Base-by-base conservation (phyloP, 2,113 vertebrate genomes). In the Crotalus horridus region DNA sequence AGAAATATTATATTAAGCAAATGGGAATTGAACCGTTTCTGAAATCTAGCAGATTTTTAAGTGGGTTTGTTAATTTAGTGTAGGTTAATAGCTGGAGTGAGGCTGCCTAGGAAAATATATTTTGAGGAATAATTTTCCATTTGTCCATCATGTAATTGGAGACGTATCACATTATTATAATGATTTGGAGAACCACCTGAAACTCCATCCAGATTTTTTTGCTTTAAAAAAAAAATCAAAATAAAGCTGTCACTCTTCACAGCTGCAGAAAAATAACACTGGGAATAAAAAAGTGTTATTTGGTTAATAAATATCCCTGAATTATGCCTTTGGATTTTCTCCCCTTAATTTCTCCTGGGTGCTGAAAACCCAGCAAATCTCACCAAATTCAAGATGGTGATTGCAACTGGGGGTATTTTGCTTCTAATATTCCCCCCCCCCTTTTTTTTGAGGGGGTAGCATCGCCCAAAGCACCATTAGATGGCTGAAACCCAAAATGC, bases 81-180 rank as follows among this genome's bases (percentile, higher is more conserved):
- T 6, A 59, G 26, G 55, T 3, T 91, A 39, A 59, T 58, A 87
- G 55, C 23, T 59, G 43, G 33, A 29, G 90, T 85, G 87, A 91
- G 54, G 51, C 69, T 89, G 0, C 0, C 0, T 81, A 39, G 88
- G 39, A 89, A 81, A 33, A 85, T 5, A 23, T 4, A 86, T 64
- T 1, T 12, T 88, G 24, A 89, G 10, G 7, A n/a, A 64, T 2
- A 23, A 53, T 15, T 64, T 93, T 87, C 29, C 3, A 87, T 33
- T n/a, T 39, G 53, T 91, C 56, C 2, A n/a, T 15, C 46, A 17
- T 87, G 0, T 43, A 88, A 55, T 39, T 54, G 2, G 90, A 89
- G 87, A 95, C 88, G 53, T 20, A 94, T 92, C 20, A 5, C 15
- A 29, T 93, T 93, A 17, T 93, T 93, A 24, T 88, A 21, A 85